phyloP scores from a whole-genome alignment of 2,797 vertebrate species.

The Halcyon leucocephala region DNA sequence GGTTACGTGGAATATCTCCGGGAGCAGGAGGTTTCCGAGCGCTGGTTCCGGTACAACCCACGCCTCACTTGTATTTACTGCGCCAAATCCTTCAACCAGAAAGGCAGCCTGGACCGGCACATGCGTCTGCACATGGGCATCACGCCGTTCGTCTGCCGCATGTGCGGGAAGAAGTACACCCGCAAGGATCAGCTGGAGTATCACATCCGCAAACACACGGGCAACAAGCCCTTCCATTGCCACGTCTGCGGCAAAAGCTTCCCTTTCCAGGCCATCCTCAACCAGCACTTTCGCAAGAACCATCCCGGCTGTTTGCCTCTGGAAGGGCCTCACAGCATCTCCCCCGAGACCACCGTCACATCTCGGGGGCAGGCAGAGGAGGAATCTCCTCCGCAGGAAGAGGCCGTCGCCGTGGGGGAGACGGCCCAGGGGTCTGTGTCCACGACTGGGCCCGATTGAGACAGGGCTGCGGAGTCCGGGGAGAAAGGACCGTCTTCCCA shows the following conservation, averaged over 20 bases:
- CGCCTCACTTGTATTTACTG: slow-evolving; percentile 98
- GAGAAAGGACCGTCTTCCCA: slow-evolving; percentile 67
- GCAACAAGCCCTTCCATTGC: slow-evolving; percentile 98
- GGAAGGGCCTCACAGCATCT: slow-evolving; percentile 93
- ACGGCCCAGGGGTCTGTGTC: slow-evolving; percentile 92
- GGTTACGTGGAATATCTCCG: slow-evolving; percentile 97
- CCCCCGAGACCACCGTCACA: slow-evolving; percentile 94
- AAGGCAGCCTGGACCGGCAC: slow-evolving; percentile 97
- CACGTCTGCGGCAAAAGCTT: slow-evolving; percentile 98
- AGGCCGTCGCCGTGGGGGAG: slow-evolving; percentile 84
- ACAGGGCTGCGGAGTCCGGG: not conserved
- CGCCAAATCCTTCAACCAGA: slow-evolving; percentile 99
- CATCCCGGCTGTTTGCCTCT: slow-evolving; percentile 93
- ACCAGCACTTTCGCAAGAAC: slow-evolving; percentile 99
- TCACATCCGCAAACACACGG: slow-evolving; percentile 98
- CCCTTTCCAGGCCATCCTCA: slow-evolving; percentile 99
- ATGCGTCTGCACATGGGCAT: slow-evolving; percentile 99
- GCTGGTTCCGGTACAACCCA: slow-evolving; percentile 99
- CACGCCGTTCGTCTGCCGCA: slow-evolving; percentile 95
- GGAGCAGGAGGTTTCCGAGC: slow-evolving; percentile 94
- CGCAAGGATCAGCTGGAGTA: slow-evolving; percentile 99
- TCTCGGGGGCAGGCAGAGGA: slow-evolving; percentile 90
- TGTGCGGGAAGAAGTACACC: slow-evolving; percentile 98
- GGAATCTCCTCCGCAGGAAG: slow-evolving; percentile 90
- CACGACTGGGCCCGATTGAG: slow-evolving; percentile 95